Evolutionary conservation across 2,888 invertebrate genomes (phyloP), one percentile per base, ranked within the genome.

Genomic region (Volucella inflata): DNA sequence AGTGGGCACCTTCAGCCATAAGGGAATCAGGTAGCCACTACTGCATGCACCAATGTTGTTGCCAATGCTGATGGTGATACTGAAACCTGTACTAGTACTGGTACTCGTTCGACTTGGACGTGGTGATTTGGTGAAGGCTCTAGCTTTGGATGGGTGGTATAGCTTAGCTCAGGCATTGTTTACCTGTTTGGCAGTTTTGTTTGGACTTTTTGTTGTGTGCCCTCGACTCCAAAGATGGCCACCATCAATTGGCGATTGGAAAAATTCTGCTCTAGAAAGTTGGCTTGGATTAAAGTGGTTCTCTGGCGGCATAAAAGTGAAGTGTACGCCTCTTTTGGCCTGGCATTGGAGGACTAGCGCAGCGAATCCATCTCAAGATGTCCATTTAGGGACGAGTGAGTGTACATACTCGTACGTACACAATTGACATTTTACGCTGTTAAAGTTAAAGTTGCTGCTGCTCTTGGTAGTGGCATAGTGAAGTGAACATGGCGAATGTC

Each of bases 311-410:
- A 40, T 30, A 72, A 50, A 38, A 60, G 36, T 68, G 53, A 76
- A 85, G 85, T 85, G 72, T 72, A 85, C 85, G 85, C 85, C 85
- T 85, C 85, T 77, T 84, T 85, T 68, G 80, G 80, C n/a, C 55
- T 62, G 76, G 85, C 75, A 85, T 85, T 85, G 85, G 81, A 78
- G 48, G 76, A 81, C 71, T 62, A 57, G 72, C 46, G 10, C 72
- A 85, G 81, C 85, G 85, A 85, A 85, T 85, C 85, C 81, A 77
- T 85, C 85, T 77, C 62, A 46, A 85, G 81, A 68, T 77, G 67
- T 85, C 85, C 81, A 85, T 85, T 81, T 85, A 85, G 72, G 85
- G 85, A 81, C 17, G 65, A 11, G 42, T 53, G 11, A 8, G 44
- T 48, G 55, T 64, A 67, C n/a, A n/a, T n/a, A n/a, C n/a, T n/a